Percentiles rank a stretch among this genome's conserved stretches.
phyloP scores from a whole-genome alignment of 2,797 vertebrate species.

The Sebastes vulpes region DNA sequence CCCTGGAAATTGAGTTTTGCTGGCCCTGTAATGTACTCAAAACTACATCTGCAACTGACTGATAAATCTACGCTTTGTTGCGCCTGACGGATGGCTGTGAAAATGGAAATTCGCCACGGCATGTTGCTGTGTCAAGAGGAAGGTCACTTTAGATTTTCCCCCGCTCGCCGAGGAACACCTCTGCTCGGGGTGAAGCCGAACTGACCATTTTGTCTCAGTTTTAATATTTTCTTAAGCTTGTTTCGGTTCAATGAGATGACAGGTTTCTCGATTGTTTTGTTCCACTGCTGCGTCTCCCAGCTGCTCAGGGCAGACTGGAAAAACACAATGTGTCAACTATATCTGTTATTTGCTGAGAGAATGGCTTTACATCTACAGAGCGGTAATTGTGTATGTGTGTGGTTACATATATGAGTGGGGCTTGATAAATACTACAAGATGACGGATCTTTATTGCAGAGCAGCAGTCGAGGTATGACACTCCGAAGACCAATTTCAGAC shows the following conservation, averaged over 20 bases:
- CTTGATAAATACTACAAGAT: conserved; percentile 65
- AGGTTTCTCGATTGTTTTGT: conserved; percentile 40
- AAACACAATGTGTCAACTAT: conserved; percentile 50
- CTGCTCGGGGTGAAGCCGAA: conserved; percentile 4
- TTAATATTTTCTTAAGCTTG: conserved; percentile 41
- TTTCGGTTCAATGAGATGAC: conserved; percentile 27
- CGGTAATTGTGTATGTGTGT: conserved; percentile 35
- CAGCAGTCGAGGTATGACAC: conserved; percentile 53
- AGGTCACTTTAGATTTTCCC: conserved; percentile 58
- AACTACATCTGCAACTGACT: conserved; percentile 80
- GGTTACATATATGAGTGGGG: conserved; percentile 25
- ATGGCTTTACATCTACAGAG: conserved; percentile 46
- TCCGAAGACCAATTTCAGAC: conserved; percentile 67
- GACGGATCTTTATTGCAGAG: conserved; percentile 65
- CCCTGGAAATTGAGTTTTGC: conserved; percentile 81
- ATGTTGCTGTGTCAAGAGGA: conserved; percentile 68
- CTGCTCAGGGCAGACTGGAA: conserved; percentile 4
- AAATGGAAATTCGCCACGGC: conserved; percentile 71
- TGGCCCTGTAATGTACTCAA: conserved; percentile 78
- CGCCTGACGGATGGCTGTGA: conserved; percentile 71
- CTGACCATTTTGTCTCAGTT: conserved; percentile 41
- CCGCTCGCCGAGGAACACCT: conserved; percentile 18
- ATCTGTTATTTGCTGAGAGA: conserved; percentile 60
- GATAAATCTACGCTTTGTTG: conserved; percentile 81
- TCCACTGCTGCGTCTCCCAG: conserved; percentile 19